phyloP scores from a whole-genome alignment of 2,113 vertebrate species.

The Callaeas wilsoni region DNA sequence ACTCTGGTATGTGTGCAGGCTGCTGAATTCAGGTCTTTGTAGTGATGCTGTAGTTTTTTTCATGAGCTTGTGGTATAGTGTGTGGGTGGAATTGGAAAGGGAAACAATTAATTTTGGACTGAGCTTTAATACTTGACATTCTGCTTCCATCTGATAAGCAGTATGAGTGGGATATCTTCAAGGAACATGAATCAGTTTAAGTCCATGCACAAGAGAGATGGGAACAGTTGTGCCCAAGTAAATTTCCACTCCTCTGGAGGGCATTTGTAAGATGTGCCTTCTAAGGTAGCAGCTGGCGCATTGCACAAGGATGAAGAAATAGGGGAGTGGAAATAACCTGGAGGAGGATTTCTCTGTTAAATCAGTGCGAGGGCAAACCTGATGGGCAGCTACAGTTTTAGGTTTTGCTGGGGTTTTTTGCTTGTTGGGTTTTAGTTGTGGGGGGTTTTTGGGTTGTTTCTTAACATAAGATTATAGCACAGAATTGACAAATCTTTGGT shows the following conservation, averaged over 20 bases:
- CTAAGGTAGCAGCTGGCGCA: neutral
- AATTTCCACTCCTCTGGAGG: constrained; percentile 31
- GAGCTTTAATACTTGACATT: constrained; percentile 57
- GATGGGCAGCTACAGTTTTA: neutral
- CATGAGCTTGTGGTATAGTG: neutral
- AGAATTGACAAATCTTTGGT: neutral
- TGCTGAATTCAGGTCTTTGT: constrained; percentile 25
- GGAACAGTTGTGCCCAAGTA: neutral
- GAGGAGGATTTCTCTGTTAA: neutral
- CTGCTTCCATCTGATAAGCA: constrained; percentile 53
- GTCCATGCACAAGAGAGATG: neutral
- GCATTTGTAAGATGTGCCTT: neutral
- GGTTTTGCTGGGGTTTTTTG: neutral
- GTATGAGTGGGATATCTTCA: constrained; percentile 7
- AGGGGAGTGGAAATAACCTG: neutral
- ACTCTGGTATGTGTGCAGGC: neutral
- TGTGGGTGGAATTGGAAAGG: constrained; percentile 49
- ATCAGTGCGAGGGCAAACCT: neutral
- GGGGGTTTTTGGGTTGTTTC: neutral
- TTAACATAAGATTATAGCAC: neutral
- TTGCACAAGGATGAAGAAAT: neutral
- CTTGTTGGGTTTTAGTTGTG: neutral
- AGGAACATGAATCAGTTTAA: neutral
- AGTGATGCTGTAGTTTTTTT: constrained; percentile 24
- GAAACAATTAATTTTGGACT: constrained; percentile 59